These are phyloP conservation scores for Notocelia uddmanniana DNA, from an alignment of 2,888 invertebrate species.

Conservation along the genomic window DNA sequence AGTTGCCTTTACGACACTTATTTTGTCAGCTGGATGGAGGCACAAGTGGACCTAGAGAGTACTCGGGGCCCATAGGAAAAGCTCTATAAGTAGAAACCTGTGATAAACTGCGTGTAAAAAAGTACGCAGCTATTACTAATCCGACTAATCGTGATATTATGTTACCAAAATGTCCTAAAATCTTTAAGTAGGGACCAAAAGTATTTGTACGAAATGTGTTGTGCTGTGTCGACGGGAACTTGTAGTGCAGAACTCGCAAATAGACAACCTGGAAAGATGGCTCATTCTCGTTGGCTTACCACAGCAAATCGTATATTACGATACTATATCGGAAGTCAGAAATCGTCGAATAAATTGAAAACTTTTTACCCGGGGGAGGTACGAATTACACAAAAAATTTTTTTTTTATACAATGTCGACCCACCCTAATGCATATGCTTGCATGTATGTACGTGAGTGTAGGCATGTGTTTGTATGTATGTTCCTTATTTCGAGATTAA, in stretches of 20 bases:
- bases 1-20: too few relatives aligned
- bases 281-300: constrained; percentile 51
- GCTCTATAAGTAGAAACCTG: constrained; percentile 45
- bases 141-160: too few relatives aligned
- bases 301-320: constrained; percentile 50
- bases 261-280: constrained; percentile 48
- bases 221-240: constrained; percentile 40
- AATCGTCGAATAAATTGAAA: constrained; percentile 8
- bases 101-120: constrained; percentile 38
- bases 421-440: too few relatives aligned
- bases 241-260: constrained; percentile 45
- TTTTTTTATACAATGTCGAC: too few relatives aligned
- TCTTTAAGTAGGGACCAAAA: constrained; percentile 51
- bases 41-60: constrained; percentile 52
- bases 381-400: too few relatives aligned
- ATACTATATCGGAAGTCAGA: constrained; percentile 47
- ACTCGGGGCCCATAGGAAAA: constrained; percentile 54
- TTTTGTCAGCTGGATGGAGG: constrained; percentile 51
- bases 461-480: too few relatives aligned
- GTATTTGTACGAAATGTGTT: constrained; percentile 43
- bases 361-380: too few relatives aligned
- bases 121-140: constrained; percentile 16
- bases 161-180: constrained; percentile 3
- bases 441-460: too few relatives aligned
- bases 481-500: too few relatives aligned